These are phyloP conservation scores for Germaria angustata DNA, from an alignment of 2,888 invertebrate genomes.

Conservation along the genomic window DNA sequence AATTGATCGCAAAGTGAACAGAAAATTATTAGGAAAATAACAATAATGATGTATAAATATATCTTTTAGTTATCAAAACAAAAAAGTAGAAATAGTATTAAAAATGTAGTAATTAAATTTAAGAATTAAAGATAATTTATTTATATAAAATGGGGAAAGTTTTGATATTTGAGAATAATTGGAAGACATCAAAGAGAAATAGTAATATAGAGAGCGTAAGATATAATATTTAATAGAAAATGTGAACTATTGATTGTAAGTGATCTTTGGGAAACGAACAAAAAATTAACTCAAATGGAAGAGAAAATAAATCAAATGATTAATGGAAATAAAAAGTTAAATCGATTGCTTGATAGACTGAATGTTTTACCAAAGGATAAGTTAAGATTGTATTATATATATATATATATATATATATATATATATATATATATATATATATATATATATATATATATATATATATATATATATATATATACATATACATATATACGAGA, in stretches of 20 bases:
- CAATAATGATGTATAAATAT: not conserved
- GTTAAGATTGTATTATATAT: not conserved
- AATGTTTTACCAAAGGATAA: slow-evolving; percentile 1
- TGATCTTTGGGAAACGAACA: slow-evolving; percentile 32
- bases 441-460: no score
- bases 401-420: no score
- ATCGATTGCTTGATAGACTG: slow-evolving; percentile 33
- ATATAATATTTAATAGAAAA: slow-evolving; percentile 38
- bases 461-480: no score
- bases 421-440: no score
- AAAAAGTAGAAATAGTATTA: slow-evolving; percentile 12
- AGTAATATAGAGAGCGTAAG: slow-evolving; percentile 44
- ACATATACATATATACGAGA: not conserved
- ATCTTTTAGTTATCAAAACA: slow-evolving; percentile 41
- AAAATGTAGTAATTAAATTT: slow-evolving; percentile 26
- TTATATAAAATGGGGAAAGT: slow-evolving; percentile 37
- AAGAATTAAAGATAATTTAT: slow-evolving; percentile 24
- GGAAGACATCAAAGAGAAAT: slow-evolving; percentile 29
- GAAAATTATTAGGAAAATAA: slow-evolving; percentile 59
- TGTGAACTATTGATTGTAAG: slow-evolving; percentile 25
- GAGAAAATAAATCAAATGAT: slow-evolving; percentile 34
- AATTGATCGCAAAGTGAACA: slow-evolving; percentile 57
- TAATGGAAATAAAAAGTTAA: slow-evolving; percentile 1
- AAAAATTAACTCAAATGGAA: slow-evolving; percentile 18
- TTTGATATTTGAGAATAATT: slow-evolving; percentile 2